These are phyloP conservation scores for Lepus americanus DNA, from an alignment of 2,113 vertebrate genomes.

Conservation along the genomic window DNA sequence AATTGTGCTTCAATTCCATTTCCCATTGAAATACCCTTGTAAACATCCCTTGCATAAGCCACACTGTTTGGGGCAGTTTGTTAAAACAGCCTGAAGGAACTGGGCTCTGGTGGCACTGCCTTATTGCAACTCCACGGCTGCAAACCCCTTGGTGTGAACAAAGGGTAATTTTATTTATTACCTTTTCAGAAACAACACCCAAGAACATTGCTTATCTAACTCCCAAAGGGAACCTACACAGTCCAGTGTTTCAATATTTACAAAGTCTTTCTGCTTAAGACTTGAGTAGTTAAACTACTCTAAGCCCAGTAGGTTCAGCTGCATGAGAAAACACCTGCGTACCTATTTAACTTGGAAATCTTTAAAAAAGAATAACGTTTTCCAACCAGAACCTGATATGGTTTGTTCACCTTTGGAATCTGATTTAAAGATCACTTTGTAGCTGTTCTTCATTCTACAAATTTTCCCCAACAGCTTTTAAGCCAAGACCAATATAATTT, in stretches of 20 bases:
- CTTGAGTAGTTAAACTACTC: neutral
- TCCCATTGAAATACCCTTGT: too few relatives aligned
- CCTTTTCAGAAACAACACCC: neutral
- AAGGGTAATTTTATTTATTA: neutral
- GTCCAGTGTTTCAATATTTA: neutral
- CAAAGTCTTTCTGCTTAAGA: neutral
- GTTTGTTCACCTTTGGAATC: slow-evolving; percentile 1
- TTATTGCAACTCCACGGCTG: accelerated
- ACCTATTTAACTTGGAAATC: neutral
- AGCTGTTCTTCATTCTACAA: neutral
- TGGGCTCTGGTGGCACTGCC: accelerated
- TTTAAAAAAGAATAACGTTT: slow-evolving; percentile 20
- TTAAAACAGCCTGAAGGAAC: neutral
- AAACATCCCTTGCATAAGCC: neutral
- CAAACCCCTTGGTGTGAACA: neutral
- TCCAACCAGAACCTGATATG: neutral
- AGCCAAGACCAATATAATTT: neutral
- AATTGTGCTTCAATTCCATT: too few relatives aligned
- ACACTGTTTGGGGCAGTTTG: neutral
- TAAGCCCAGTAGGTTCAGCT: neutral
- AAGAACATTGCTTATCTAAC: neutral
- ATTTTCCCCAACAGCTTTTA: neutral
- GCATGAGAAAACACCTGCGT: too few relatives aligned
- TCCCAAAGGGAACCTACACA: neutral
- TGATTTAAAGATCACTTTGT: neutral